Evolutionary conservation across 1,140 invertebrate species (phyloP).

Genomic region (Drosophila subobscura): DNA sequence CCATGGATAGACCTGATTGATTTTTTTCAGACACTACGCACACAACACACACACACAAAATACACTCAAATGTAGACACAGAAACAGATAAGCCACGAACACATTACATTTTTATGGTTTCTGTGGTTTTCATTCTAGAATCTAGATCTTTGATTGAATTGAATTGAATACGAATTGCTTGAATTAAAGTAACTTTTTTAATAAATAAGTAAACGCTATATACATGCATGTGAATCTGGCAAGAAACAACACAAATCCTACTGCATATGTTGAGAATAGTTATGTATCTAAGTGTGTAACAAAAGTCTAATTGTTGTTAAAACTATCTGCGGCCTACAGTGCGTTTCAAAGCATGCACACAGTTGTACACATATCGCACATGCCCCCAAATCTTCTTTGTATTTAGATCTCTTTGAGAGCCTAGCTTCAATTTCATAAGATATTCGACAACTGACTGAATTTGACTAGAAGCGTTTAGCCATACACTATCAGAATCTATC

Average conservation of each 20-base stretch:
- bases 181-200: constrained; percentile 27
- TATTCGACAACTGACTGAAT: not conserved
- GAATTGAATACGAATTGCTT: constrained; percentile 24
- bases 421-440: no score
- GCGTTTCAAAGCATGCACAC: constrained; percentile 7
- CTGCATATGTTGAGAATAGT: constrained; percentile 30
- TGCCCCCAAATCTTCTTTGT: constrained; percentile 10
- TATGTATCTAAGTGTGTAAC: constrained; percentile 55
- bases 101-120: constrained; percentile 31
- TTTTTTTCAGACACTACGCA: constrained; percentile 21
- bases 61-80: constrained; percentile 7
- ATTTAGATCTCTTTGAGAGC: not conserved
- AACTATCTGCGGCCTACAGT: constrained; percentile 1
- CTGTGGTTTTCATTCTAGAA: constrained; percentile 3
- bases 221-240: constrained; percentile 11
- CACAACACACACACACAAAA: constrained; percentile 25
- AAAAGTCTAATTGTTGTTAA: constrained; percentile 70
- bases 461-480: not conserved
- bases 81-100: constrained; percentile 3
- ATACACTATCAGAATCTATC: not conserved
- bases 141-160: constrained; percentile 19
- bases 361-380: constrained; percentile 23
- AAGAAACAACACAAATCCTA: constrained; percentile 24
- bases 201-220: constrained; percentile 31
- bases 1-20: constrained; percentile 23